Percentiles rank a stretch among this genome's conserved stretches.
phyloP scores from a whole-genome alignment of 2,113 vertebrate species.

The Vidua macroura region DNA sequence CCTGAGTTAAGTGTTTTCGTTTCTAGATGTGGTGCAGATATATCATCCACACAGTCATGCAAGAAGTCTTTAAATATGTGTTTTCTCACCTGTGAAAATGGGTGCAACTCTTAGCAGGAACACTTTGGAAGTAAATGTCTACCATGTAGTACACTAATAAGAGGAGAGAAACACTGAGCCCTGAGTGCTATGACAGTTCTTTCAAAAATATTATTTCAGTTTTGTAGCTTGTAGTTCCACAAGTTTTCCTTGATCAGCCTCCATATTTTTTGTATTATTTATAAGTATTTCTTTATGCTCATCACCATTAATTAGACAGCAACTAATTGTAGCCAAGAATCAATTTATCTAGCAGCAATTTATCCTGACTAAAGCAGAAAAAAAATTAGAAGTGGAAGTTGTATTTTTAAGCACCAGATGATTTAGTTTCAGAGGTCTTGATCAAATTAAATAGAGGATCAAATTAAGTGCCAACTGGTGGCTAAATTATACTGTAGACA shows the following conservation, averaged over 20 bases:
- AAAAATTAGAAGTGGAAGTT: neutral
- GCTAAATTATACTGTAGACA: constrained; percentile 28
- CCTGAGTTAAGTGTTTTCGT: neutral
- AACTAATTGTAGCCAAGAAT: constrained; percentile 13
- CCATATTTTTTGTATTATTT: neutral
- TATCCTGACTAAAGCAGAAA: constrained; percentile 22
- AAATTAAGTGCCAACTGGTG: constrained; percentile 51
- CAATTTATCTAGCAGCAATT: constrained; percentile 29
- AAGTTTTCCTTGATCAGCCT: neutral
- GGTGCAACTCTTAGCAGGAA: neutral
- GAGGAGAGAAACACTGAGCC: neutral
- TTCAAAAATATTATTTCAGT: neutral
- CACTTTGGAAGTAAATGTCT: neutral
- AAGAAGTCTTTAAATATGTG: neutral
- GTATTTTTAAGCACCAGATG: constrained; percentile 21
- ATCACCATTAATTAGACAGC: constrained; percentile 30
- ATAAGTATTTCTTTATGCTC: neutral
- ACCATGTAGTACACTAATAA: neutral
- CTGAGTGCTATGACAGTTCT: neutral
- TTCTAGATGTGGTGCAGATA: neutral
- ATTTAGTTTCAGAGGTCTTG: constrained; percentile 47
- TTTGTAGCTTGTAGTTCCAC: neutral
- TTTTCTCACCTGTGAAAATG: neutral
- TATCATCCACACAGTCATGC: neutral
- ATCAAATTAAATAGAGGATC: constrained; percentile 56